A percentile compares a stretch with the other conserved stretches of the same genome.
Conservation (phyloP, 2,113 vertebrate genomes). For the Todiramphus chloris region DNA sequence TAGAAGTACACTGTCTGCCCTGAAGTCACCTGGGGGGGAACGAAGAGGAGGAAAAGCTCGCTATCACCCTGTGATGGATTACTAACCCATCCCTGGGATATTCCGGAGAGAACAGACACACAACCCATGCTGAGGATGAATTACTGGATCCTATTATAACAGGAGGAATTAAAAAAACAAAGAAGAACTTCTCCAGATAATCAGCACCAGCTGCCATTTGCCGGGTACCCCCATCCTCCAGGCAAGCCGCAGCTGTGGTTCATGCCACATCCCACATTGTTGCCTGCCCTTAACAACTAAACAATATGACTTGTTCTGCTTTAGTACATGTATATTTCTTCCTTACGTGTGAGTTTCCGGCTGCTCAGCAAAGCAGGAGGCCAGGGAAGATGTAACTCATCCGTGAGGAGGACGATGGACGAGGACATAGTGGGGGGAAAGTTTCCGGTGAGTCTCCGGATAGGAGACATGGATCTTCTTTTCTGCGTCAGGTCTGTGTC, state of each 20-base stretch:
- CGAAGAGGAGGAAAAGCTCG: neutral
- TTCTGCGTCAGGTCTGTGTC: neutral
- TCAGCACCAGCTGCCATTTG: conserved; percentile 12
- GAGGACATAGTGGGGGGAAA: neutral
- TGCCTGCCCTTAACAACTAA: neutral
- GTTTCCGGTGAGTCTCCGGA: neutral
- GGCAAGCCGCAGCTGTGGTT: neutral
- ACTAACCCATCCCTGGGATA: neutral
- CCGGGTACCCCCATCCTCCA: neutral
- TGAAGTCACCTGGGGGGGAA: neutral
- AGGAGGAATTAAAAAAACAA: neutral
- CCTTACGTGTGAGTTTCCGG: neutral
- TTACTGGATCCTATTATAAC: conserved; percentile 29
- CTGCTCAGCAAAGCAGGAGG: neutral
- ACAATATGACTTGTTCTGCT: neutral
- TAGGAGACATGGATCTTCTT: neutral
- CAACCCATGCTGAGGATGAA: neutral
- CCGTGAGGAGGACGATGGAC: fast-evolving
- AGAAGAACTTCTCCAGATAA: neutral
- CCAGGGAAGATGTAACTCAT: neutral
- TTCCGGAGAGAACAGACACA: neutral
- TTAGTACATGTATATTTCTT: neutral
- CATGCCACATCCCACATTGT: neutral
- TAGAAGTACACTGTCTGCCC: neutral
- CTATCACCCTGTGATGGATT: neutral